Evolutionary conservation across 2,113 vertebrate genomes (phyloP).

Genomic region (Thymallus thymallus): DNA sequence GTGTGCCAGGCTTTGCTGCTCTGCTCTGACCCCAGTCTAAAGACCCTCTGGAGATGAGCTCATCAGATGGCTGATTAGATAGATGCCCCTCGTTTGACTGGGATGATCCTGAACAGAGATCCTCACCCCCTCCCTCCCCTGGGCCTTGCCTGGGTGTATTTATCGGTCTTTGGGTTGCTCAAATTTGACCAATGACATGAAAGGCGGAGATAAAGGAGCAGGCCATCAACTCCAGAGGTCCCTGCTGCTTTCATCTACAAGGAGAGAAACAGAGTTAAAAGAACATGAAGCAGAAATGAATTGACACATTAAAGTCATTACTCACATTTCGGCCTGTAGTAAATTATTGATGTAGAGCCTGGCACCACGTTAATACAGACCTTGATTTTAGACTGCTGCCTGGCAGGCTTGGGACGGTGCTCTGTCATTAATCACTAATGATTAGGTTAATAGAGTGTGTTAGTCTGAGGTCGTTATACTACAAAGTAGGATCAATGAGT

Average conservation of each 20-base stretch:
- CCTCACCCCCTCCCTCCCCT: constrained; percentile 51
- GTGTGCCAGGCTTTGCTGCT: constrained; percentile 17
- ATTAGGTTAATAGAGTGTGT: constrained; percentile 4
- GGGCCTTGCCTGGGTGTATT: constrained; percentile 54
- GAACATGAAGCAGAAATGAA: constrained; percentile 58
- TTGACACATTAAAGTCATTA: constrained; percentile 69
- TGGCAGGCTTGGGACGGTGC: constrained; percentile 46
- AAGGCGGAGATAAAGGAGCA: constrained; percentile 64
- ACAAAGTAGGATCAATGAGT: too few species aligned
- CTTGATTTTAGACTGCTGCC: constrained; percentile 50
- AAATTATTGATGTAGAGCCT: constrained; percentile 60
- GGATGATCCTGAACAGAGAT: constrained; percentile 70
- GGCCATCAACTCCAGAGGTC: constrained; percentile 60
- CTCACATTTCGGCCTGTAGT: constrained; percentile 64
- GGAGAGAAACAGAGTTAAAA: constrained; percentile 61
- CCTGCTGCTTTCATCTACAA: constrained; percentile 63
- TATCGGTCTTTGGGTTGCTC: constrained; percentile 67
- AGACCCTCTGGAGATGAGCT: constrained; percentile 26
- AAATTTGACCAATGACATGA: constrained; percentile 69
- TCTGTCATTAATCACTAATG: constrained; percentile 59
- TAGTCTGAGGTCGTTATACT: not conserved
- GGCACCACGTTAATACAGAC: constrained; percentile 53
- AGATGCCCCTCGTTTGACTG: constrained; percentile 63
- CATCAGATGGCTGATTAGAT: constrained; percentile 74
- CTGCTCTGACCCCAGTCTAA: constrained; percentile 32